Evolutionary conservation across 2,113 vertebrate genomes (phyloP), one percentile per base, ranked within the genome.

Genomic region (Poicephalus gulielmi): DNA sequence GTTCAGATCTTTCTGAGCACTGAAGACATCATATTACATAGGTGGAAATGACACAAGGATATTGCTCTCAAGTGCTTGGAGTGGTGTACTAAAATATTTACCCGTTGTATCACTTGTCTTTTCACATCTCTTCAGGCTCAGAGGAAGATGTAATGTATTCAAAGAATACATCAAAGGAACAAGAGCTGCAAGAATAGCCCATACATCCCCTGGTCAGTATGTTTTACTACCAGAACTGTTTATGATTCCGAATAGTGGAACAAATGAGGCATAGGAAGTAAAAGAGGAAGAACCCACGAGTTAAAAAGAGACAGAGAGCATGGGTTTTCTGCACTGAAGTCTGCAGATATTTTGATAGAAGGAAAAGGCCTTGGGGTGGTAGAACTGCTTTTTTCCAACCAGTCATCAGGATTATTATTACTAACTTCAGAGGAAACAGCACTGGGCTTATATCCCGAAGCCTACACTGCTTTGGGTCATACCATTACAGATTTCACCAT

Each of bases 361-460:
- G 80, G 43, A 86, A 64, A 86, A 84, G 60, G 62, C 47, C 78
- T 33, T 57, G 43, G 64, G 47, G 8, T 69, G 68, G 57, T 27
- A 71, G 62, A 83, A 91, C 11, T 1, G 0, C 2, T 39, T 69
- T 83, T 85, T 90, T 66, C 7, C 57, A 80, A 39, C 43, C 27
- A 93, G 43, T 50, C 85, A 60, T 70, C 50, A 70, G 43, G 76
- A 86, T 67, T 92, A 86, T 64, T 63, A 62, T 44, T 86, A 68
- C n/a, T 39, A 78, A 77, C 46, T 93, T 88, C 71, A 92, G 90
- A 90, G 68, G 68, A 88, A 96, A 53, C 68, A 86, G 46, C 78
- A 67, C 59, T 30, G 86, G 62, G 41, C 47, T 82, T 60, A 41
- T 25, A 83, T 63, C 86, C 68, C 0, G 0, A 23, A 92, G 80